phyloP scores from a whole-genome alignment of 1,140 invertebrate species.

The Drosophila pectinifera region DNA sequence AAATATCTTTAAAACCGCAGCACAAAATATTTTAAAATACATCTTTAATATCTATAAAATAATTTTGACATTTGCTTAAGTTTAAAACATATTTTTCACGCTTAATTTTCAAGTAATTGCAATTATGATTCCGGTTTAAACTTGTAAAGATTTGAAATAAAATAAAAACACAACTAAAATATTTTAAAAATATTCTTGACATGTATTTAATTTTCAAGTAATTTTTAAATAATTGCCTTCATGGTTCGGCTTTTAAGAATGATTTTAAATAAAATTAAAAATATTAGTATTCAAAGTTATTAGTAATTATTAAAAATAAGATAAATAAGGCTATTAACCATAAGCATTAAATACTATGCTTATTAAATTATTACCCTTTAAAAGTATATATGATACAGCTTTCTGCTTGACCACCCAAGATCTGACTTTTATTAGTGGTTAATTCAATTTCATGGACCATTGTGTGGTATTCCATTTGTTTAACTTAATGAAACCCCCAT shows the following conservation, averaged over 20 bases:
- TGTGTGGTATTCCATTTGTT: conserved; percentile 34
- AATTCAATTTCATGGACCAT: conserved; percentile 41
- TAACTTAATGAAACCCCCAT: conserved; percentile 14
- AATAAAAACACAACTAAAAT: neutral
- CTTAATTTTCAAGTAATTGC: too few species aligned
- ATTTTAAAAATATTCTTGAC: too few species aligned
- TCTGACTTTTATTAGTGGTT: conserved; percentile 18
- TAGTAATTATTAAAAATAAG: neutral
- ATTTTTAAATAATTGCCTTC: too few species aligned
- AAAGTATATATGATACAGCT: neutral
- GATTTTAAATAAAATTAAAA: neutral
- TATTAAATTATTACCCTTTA: neutral
- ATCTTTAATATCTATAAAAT: too few species aligned
- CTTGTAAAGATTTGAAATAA: too few species aligned
- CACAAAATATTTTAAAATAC: neutral
- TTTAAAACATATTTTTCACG: too few species aligned
- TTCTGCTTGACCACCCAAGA: conserved; percentile 10
- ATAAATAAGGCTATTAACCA: neutral
- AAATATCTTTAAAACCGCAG: too few species aligned
- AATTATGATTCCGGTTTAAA: too few species aligned
- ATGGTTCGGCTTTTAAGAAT: too few species aligned
- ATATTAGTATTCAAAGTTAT: neutral
- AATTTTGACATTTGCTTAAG: neutral
- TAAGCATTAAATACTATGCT: neutral
- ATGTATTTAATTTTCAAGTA: too few species aligned